phyloP scores from a whole-genome alignment of 2,888 invertebrate genomes.

The Masnerella sp. region DNA sequence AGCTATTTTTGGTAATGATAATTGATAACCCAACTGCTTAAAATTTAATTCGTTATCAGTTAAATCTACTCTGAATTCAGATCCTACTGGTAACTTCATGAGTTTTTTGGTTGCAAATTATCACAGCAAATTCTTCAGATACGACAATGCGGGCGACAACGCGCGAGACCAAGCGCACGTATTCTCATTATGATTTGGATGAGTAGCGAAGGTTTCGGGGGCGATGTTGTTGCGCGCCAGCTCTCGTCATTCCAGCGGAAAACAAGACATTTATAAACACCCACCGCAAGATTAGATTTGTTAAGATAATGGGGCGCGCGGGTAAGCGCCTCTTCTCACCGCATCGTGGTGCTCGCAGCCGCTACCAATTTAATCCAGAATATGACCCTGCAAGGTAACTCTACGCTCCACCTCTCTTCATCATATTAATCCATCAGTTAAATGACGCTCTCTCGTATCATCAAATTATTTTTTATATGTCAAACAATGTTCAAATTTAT shows the following conservation, averaged over 20 bases:
- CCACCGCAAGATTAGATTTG: slow-evolving; percentile 77
- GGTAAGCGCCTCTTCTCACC: slow-evolving; percentile 67
- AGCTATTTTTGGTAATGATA: no score
- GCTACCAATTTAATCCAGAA: slow-evolving; percentile 73
- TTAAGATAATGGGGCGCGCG: slow-evolving; percentile 75
- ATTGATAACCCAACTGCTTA: no score
- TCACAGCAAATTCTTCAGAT: neutral
- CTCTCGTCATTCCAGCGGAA: slow-evolving; percentile 68
- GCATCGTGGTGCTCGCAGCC: slow-evolving; percentile 70
- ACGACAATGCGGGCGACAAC: slow-evolving; percentile 6
- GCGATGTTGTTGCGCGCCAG: slow-evolving; percentile 32
- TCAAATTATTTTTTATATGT: slow-evolving; percentile 29
- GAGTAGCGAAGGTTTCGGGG: slow-evolving; percentile 49
- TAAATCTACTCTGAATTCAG: no score
- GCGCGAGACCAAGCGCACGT: slow-evolving; percentile 19
- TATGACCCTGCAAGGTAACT: slow-evolving; percentile 68
- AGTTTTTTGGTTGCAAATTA: slow-evolving; percentile 2
- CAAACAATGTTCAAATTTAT: neutral
- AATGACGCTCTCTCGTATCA: slow-evolving; percentile 44
- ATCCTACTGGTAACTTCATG: no score
- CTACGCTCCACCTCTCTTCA: slow-evolving; percentile 45
- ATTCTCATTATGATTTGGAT: slow-evolving; percentile 61
- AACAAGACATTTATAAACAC: slow-evolving; percentile 78
- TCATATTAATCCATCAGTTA: slow-evolving; percentile 56
- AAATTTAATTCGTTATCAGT: no score